Evolutionary conservation across 2,888 invertebrate genomes (phyloP), one percentile per base, ranked within the genome.

Genomic region (Trachelus tabidus): DNA sequence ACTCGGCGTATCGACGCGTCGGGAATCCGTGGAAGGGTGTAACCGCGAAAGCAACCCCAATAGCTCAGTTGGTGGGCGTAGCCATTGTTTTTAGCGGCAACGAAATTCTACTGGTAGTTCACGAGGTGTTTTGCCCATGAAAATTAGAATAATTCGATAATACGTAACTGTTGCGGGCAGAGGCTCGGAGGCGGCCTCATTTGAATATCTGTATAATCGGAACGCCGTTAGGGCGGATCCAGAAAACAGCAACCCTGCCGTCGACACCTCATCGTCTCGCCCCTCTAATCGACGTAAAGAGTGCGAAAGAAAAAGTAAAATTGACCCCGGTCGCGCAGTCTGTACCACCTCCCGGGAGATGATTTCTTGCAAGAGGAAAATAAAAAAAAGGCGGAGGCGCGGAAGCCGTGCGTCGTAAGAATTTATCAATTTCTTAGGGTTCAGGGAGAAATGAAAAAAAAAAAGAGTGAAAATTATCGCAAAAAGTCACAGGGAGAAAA

Each of bases 81-180:
- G 31, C 71, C 71, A 33, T 56, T 31, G 71, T 71, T 71, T 71
- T 71, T 71, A 71, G 23, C 9, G 56, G 56, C 23, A 56, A 56
- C 9, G 23, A 56, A 56, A 23, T 34, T 71, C 71, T 34, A 31
- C 31, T 71, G 33, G 12, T 71, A 31, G 71, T 31, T 71, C 71
- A 15, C 33, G 73, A 30, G 79, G 76, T 79, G 90, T 91, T 91
- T 91, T 91, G 91, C 87, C 79, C 69, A 75, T 78, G 85, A 87
- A 89, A 91, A 91, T 91, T 91, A 91, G 88, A 91, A 91, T 91
- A 91, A 91, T 91, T 90, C 89, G 88, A 90, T 90, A 87, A 91
- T 91, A 89, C 90, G 91, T 91, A 90, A 91, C 91, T 91, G 91
- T 91, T 91, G 89, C 90, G 88, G 84, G 83, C 91, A 91, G 91